phyloP scores from a whole-genome alignment of 1,140 invertebrate species.

The Lineus longissimus region DNA sequence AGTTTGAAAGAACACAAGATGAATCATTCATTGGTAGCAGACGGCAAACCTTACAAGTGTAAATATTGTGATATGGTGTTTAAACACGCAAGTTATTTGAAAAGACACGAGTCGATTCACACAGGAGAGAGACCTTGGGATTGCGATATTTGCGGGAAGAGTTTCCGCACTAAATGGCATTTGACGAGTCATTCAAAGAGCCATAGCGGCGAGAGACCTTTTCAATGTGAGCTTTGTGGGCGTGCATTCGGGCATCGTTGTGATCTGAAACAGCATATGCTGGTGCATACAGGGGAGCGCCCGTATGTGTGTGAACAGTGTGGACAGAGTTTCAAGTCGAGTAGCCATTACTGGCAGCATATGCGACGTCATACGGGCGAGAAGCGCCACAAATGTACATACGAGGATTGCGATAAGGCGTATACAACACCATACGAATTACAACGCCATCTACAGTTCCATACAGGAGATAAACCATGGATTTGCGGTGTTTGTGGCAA shows the following conservation, averaged over 20 bases:
- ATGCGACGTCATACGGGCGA: too few relatives aligned
- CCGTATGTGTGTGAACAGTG: not conserved
- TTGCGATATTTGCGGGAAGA: slow-evolving; percentile 72
- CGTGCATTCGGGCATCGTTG: slow-evolving; percentile 87
- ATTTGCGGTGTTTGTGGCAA: too few relatives aligned
- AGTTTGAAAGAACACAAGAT: too few relatives aligned
- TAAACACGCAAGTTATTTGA: not conserved
- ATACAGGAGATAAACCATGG: too few relatives aligned
- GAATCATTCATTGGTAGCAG: not conserved
- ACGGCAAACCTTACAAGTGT: not conserved
- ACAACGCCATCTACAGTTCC: too few relatives aligned
- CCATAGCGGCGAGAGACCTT: slow-evolving; percentile 62
- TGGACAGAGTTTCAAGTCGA: too few relatives aligned
- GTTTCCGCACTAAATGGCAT: slow-evolving; percentile 84
- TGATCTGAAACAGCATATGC: slow-evolving; percentile 69
- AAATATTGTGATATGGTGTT: not conserved
- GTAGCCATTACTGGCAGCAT: too few relatives aligned
- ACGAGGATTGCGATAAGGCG: too few relatives aligned
- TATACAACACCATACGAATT: too few relatives aligned
- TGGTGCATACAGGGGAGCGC: not conserved
- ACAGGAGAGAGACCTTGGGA: slow-evolving; percentile 72
- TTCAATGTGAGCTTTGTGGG: slow-evolving; percentile 47
- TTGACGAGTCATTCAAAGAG: slow-evolving; percentile 62
- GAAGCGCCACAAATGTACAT: too few relatives aligned
- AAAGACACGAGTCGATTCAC: not conserved